These are phyloP conservation scores for Noctua janthina DNA, from an alignment of 2,888 invertebrate species.

Conservation along the genomic window DNA sequence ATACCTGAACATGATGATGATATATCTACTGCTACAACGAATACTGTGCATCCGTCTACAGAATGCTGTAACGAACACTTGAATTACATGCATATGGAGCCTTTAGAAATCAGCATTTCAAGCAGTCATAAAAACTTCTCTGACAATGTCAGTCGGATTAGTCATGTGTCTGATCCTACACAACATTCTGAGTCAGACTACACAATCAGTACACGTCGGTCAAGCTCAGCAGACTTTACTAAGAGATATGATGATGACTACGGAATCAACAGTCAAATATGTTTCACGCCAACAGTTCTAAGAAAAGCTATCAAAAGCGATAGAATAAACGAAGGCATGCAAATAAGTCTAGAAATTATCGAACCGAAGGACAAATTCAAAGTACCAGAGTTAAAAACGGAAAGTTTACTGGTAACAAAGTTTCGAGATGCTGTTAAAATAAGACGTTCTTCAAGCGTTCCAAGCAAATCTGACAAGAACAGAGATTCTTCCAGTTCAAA, in stretches of 20 bases:
- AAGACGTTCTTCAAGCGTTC: slow-evolving; percentile 92
- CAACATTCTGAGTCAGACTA: slow-evolving; percentile 85
- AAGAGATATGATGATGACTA: slow-evolving; percentile 89
- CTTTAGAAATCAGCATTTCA: slow-evolving; percentile 82
- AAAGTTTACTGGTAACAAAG: slow-evolving; percentile 83
- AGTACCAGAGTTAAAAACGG: slow-evolving; percentile 84
- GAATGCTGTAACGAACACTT: slow-evolving; percentile 84
- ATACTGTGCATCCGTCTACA: slow-evolving; percentile 81
- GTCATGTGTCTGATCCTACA: slow-evolving; percentile 88
- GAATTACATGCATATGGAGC: slow-evolving; percentile 86
- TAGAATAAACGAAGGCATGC: slow-evolving; percentile 82
- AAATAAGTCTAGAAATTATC: slow-evolving; percentile 71
- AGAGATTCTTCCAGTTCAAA: slow-evolving; percentile 93
- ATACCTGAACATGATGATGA: slow-evolving; percentile 87
- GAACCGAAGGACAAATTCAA: slow-evolving; percentile 83
- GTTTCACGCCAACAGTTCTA: slow-evolving; percentile 86
- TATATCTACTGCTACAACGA: slow-evolving; percentile 83
- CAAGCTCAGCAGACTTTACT: slow-evolving; percentile 92
- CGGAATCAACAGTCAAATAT: slow-evolving; percentile 79
- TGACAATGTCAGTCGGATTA: slow-evolving; percentile 89
- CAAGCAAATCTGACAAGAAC: slow-evolving; percentile 92
- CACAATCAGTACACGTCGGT: slow-evolving; percentile 87
- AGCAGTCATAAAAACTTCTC: slow-evolving; percentile 87
- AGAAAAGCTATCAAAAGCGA: slow-evolving; percentile 83
- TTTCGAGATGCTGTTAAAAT: slow-evolving; percentile 91